These are phyloP conservation scores for Parelbella ahira DNA, from an alignment of 2,888 invertebrate genomes.

Conservation along the genomic window DNA sequence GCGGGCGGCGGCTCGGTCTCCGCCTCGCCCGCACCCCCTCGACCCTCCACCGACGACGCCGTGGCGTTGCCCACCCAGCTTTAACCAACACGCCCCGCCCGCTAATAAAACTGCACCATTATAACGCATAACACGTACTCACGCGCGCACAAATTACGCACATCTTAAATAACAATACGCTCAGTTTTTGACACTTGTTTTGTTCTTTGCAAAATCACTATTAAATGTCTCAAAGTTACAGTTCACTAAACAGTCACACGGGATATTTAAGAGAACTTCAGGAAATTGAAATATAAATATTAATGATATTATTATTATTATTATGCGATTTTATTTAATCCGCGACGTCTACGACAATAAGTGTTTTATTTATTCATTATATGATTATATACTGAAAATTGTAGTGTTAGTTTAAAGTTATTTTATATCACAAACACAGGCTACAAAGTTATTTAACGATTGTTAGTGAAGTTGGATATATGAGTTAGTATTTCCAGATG, in stretches of 20 bases:
- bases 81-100: conserved; percentile 54
- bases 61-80: conserved; percentile 75
- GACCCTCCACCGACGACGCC: conserved; percentile 74
- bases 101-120: conserved; percentile 51
- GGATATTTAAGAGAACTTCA: background rate
- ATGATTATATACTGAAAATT: no score
- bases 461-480: no score
- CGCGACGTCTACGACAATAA: no score
- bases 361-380: no score
- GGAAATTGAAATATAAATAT: no score
- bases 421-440: no score
- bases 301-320: no score
- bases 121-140: conserved; percentile 36
- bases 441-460: no score
- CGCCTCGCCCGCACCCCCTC: conserved; percentile 67
- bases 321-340: no score
- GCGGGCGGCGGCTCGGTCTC: conserved; percentile 73
- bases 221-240: no score
- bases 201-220: no score
- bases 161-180: conserved; percentile 23
- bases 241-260: background rate
- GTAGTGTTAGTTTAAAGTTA: no score
- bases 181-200: conserved; percentile 14
- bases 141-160: conserved; percentile 44
- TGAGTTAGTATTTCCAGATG: conserved; percentile 19